Base-by-base conservation (phyloP, 2,797 vertebrate genomes). In the Centroberyx gerrardi region DNA sequence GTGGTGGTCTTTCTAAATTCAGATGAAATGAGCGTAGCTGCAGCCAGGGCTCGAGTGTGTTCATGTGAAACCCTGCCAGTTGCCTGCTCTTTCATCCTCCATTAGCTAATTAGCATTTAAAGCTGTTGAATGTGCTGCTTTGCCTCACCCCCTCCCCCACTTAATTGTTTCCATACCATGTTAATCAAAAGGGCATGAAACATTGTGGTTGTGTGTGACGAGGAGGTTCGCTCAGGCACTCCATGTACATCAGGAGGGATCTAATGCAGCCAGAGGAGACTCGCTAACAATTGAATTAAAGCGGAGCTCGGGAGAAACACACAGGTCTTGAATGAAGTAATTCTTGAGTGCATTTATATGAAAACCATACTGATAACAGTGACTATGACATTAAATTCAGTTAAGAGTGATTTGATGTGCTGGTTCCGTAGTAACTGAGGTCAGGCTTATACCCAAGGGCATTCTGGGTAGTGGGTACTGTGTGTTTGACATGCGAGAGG, bases 61-160 rank as follows among this genome's bases (percentile, higher is more conserved):
- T 89, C 90, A 81, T 84, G 81, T 90, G 87, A 93, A 88, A 89
- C 78, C 62, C 73, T 8, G 74, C 86, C 77, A 87, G 85, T 87
- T 60, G 76, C 76, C 81, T 72, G 74, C 74, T 84, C 90, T 92
- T 95, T 93, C 89, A 94, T 93, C 94, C 87, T 89, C 91, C 86
- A 90, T 94, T 93, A 92, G 81, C 83, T 93, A 93, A 95, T 95
- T 94, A 93, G 87, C 92, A 93, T 93, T 92, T 94, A 92, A 92
- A 94, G 92, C 91, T 88, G 89, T 88, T 90, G 90, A 93, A 94
- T 90, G 86, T 83, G 83, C 85, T 74, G 76, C 86, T 73, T 74
- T 80, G 81, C 85, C 89, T 87, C 87, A 52, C 82, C 78, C 84
- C 78, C 79, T 40, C 78, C 83, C 84, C 28, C 81, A 74, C 80